A percentile compares a stretch with the other conserved stretches of the same genome.
These are phyloP conservation scores for Parasteatoda lunata DNA, from an alignment of 2,888 invertebrate species.

Conservation along the genomic window DNA sequence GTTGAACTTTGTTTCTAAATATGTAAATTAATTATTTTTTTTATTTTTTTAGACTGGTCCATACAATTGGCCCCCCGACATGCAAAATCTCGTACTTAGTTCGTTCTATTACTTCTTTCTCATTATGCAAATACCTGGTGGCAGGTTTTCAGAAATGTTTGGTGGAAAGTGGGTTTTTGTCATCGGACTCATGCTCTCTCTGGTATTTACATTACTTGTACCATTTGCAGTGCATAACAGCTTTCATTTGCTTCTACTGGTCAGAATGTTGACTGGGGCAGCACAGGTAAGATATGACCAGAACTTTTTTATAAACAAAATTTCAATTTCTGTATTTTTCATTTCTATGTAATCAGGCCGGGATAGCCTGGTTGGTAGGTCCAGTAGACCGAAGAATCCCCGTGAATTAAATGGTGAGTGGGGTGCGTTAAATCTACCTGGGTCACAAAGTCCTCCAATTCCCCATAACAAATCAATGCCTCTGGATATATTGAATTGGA, in stretches of 20 bases:
- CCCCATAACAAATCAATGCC: no score
- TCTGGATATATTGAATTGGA: no score
- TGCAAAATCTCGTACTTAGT: constrained; percentile 86
- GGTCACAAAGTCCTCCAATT: no score
- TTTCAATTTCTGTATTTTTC: no score
- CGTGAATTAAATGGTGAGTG: no score
- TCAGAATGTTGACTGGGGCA: constrained; percentile 3
- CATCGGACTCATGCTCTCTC: constrained; percentile 84
- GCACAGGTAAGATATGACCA: constrained; percentile 5
- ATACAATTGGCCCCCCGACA: constrained; percentile 81
- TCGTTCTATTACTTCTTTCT: constrained; percentile 94
- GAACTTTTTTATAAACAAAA: no score
- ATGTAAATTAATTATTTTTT: no score
- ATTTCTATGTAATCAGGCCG: no score
- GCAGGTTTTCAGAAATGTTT: constrained; percentile 86
- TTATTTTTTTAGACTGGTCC: constrained; percentile 6
- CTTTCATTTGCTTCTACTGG: not conserved
- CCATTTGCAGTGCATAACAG: constrained; percentile 80
- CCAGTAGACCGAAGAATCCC: no score
- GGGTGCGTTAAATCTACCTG: no score
- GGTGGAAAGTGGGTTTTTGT: constrained; percentile 92
- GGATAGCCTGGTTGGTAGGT: no score
- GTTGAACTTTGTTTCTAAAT: no score
- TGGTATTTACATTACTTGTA: constrained; percentile 85
- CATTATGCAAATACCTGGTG: constrained; percentile 87